Conservation (phyloP, 2,113 vertebrate species). For the Hypomesus transpacificus region DNA sequence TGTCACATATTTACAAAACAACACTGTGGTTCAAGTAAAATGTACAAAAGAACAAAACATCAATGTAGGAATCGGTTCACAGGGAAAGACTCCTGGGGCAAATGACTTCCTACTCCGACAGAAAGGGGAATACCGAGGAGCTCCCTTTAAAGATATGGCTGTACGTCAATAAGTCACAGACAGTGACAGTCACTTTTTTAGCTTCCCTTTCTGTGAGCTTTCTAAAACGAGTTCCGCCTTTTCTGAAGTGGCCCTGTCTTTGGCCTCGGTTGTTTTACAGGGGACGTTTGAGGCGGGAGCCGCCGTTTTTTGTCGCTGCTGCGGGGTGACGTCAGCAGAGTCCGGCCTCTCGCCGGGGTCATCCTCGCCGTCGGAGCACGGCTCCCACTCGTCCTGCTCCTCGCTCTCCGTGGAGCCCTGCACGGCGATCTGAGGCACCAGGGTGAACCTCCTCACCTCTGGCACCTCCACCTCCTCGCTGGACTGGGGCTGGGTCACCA, state of each 20-base stretch:
- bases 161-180: constrained; percentile 1
- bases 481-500: constrained; percentile 39
- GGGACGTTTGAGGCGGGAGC: constrained; percentile 3
- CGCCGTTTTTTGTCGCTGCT: constrained; percentile 13
- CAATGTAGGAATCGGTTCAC: constrained; percentile 16
- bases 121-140: background rate
- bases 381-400: constrained; percentile 75
- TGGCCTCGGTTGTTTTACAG: constrained; percentile 27
- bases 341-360: constrained; percentile 43
- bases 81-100: constrained; percentile 7
- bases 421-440: constrained; percentile 86
- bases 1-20: constrained; percentile 51
- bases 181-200: constrained; percentile 36
- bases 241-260: constrained; percentile 15
- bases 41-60: constrained; percentile 6
- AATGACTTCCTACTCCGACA: constrained; percentile 1
- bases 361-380: constrained; percentile 65
- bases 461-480: constrained; percentile 54
- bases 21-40: constrained; percentile 67
- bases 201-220: constrained; percentile 23
- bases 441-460: constrained; percentile 50
- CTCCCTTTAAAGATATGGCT: constrained; percentile 10
- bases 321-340: constrained; percentile 7
- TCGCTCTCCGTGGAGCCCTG: constrained; percentile 81
- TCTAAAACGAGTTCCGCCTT: constrained; percentile 23